Evolutionary conservation across 2,797 vertebrate genomes (phyloP), one percentile per base, ranked within the genome.

Genomic region (Apogon hyalosoma): DNA sequence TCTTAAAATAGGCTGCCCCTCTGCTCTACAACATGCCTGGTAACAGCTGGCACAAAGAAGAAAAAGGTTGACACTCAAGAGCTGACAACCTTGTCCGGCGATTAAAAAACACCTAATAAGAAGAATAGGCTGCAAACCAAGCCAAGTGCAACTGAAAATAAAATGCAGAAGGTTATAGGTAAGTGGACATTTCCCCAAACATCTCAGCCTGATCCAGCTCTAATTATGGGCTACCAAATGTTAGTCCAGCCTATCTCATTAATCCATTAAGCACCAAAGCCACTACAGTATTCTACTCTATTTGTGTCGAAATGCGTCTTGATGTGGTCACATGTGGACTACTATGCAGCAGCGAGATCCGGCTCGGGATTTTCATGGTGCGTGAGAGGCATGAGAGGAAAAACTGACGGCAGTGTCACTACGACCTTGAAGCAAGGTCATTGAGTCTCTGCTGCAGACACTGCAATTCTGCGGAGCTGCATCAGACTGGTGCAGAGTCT

Each of bases 391-490:
- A 61, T 12, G 67, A 80, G 81, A 85, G 83, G 83, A 83, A 82
- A 87, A 83, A 85, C 84, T 90, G 89, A 90, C 91, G 88, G 81
- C 62, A 54, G 75, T 93, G 94, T 93, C 93, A 94, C 67, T 91
- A 88, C 92, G 93, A 94, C 94, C 94, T 95, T 95, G 91, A 93
- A 82, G 74, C 89, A 94, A 95, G 93, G 94, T 93, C 92, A 91
- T 50, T 14, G 41, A 43, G 90, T 84, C 89, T 88, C 82, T 87
- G 90, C 93, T 90, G 92, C 94, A 90, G 89, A 91, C 87, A 85
- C 93, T 83, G 93, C 93, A 90, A 88, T 92, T 92, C 86, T 90
- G 82, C 81, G 73, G 88, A 73, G 85, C 92, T 88, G 89, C 92
- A 87, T 87, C 90, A 75, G 33, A 74, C 77, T 88, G 92, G 74